These are phyloP conservation scores for Stichopus chloronotus DNA, from an alignment of 35 echinoderm and acorn worm genomes.

Conservation along the genomic window DNA sequence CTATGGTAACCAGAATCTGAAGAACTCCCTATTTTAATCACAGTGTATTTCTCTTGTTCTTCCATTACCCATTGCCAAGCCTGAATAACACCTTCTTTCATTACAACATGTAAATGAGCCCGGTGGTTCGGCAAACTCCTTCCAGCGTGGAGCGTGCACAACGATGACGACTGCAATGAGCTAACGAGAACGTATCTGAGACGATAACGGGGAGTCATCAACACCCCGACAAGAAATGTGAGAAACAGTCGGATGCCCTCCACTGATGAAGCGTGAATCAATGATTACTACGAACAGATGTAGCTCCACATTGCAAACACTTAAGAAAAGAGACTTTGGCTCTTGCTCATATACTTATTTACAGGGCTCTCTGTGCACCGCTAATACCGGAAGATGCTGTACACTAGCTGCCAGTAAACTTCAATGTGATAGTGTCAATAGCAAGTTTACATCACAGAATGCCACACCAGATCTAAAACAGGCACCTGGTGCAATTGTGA, in stretches of 20 bases:
- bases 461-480: too few species aligned
- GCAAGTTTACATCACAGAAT: too few species aligned
- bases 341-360: too few species aligned
- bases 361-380: too few species aligned
- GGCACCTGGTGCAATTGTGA: too few species aligned
- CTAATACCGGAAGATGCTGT: too few species aligned
- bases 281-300: conserved; percentile 51
- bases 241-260: conserved; percentile 48
- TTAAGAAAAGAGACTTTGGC: background rate
- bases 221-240: conserved; percentile 42
- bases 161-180: background rate
- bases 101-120: conserved; percentile 44
- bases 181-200: background rate
- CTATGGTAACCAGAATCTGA: background rate
- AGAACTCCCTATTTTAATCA: background rate
- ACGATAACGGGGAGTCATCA: conserved; percentile 39
- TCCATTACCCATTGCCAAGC: background rate
- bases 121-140: background rate
- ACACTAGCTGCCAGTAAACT: too few species aligned
- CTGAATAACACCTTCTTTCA: conserved; percentile 39
- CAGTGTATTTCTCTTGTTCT: background rate
- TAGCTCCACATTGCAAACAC: conserved; percentile 24
- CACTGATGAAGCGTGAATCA: conserved; percentile 36
- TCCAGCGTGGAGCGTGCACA: conserved; percentile 4
- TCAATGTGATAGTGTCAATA: too few species aligned